Conservation (phyloP, 2,797 vertebrate species). For the Aplochiton taeniatus region DNA sequence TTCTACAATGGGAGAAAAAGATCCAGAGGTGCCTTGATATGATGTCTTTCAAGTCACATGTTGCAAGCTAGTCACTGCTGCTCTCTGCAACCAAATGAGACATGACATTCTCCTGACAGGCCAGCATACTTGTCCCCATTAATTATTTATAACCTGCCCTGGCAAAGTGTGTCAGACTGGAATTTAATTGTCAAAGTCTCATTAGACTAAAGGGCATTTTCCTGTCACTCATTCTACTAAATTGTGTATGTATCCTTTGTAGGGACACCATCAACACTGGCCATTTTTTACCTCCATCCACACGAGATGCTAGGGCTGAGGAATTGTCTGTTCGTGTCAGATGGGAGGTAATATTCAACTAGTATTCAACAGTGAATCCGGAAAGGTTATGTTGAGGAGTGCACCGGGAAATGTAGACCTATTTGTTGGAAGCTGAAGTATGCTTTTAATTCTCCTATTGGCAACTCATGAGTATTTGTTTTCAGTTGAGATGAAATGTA, state of each 20-base stretch:
- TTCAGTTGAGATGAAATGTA: conserved; percentile 54
- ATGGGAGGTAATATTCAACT: no score
- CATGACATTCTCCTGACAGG: conserved; percentile 68
- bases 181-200: conserved; percentile 72
- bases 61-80: conserved; percentile 53
- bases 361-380: no score
- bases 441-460: conserved; percentile 2
- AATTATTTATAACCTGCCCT: conserved; percentile 76
- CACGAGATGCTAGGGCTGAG: not conserved
- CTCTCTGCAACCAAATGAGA: conserved; percentile 65
- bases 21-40: conserved; percentile 46
- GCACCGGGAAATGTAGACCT: no score
- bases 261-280: conserved; percentile 31
- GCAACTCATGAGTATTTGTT: conserved; percentile 38
- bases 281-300: conserved; percentile 8
- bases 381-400: no score
- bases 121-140: conserved; percentile 66
- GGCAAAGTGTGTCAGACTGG: conserved; percentile 67
- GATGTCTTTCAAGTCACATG: conserved; percentile 51
- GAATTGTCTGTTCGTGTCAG: not conserved
- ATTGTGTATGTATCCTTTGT: conserved; percentile 45
- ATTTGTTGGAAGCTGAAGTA: no score
- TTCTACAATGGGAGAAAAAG: conserved; percentile 33
- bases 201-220: conserved; percentile 75
- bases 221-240: conserved; percentile 68